phyloP scores from a whole-genome alignment of 2,797 vertebrate genomes.

The Corythornis leucogaster region DNA sequence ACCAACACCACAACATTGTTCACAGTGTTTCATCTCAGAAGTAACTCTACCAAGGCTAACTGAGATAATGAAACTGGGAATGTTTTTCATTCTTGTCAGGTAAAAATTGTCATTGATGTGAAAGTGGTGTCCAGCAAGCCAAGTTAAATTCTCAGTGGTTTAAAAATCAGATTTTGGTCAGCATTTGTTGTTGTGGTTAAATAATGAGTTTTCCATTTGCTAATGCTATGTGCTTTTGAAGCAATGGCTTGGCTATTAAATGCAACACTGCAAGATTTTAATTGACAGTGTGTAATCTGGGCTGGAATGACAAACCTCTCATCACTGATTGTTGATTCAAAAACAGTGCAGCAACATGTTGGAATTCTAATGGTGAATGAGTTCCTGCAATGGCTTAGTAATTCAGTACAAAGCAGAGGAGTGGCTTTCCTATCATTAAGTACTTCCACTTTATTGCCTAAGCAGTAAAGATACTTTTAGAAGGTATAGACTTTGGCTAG shows the following conservation, averaged over 20 bases:
- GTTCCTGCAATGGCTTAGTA: not conserved
- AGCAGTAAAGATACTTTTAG: not conserved
- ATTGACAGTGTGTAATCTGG: not conserved
- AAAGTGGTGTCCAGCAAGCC: not conserved
- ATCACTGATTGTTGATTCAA: not conserved
- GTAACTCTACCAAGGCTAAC: not conserved
- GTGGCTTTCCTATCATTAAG: not conserved
- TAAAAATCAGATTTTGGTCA: not conserved
- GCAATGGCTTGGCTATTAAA: not conserved
- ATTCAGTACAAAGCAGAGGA: constrained; percentile 2
- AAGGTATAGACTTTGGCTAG: not conserved
- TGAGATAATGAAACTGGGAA: not conserved
- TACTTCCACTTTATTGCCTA: not conserved
- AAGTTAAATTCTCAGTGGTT: not conserved
- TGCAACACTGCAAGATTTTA: not conserved
- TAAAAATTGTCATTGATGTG: not conserved
- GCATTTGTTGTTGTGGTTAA: not conserved
- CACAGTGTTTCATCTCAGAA: not conserved
- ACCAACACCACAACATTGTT: not conserved
- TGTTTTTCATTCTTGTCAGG: not conserved
- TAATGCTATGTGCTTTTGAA: not conserved
- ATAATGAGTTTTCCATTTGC: not conserved
- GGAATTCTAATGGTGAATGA: not conserved
- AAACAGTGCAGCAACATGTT: not conserved
- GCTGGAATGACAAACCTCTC: not conserved